Conservation (phyloP, 2,888 invertebrate species). For the Epistrophella euchroma region DNA sequence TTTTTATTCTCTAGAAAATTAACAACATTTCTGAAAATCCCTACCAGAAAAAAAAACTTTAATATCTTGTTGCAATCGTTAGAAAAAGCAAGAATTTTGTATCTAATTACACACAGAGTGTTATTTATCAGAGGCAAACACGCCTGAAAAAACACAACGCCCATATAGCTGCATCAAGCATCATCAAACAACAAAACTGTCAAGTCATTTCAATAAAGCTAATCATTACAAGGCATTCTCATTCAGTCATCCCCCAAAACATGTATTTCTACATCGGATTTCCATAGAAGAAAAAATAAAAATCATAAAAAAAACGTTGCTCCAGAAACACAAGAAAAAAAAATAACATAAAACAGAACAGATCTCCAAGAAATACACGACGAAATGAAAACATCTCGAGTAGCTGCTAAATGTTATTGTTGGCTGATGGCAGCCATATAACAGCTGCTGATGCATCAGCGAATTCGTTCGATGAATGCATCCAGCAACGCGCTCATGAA, state of each 20-base stretch:
- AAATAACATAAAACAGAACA: constrained; percentile 12
- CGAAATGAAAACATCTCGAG: constrained; percentile 67
- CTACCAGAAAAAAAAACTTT: background rate
- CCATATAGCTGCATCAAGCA: constrained; percentile 13
- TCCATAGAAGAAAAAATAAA: constrained; percentile 51
- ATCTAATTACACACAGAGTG: constrained; percentile 59
- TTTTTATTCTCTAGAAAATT: constrained; percentile 11
- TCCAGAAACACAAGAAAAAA: constrained; percentile 7
- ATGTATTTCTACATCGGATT: constrained; percentile 62
- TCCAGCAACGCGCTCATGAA: constrained; percentile 40
- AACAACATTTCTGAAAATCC: constrained; percentile 39
- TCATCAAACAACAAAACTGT: constrained; percentile 65
- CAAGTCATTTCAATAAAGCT: constrained; percentile 68
- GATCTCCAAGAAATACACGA: constrained; percentile 50
- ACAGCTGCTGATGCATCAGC: constrained; percentile 73
- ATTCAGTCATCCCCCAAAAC: constrained; percentile 46
- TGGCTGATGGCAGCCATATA: constrained; percentile 63
- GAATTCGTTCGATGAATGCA: constrained; percentile 65
- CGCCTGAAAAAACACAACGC: constrained; percentile 67
- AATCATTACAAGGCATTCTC: constrained; percentile 71
- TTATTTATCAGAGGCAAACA: constrained; percentile 33
- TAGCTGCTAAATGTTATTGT: constrained; percentile 66
- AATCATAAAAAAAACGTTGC: constrained; percentile 31
- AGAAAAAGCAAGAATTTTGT: constrained; percentile 20
- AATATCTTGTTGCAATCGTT: constrained; percentile 54